Evolutionary conservation across 2,888 invertebrate genomes (phyloP).

Genomic region (Drosophila atripex): DNA sequence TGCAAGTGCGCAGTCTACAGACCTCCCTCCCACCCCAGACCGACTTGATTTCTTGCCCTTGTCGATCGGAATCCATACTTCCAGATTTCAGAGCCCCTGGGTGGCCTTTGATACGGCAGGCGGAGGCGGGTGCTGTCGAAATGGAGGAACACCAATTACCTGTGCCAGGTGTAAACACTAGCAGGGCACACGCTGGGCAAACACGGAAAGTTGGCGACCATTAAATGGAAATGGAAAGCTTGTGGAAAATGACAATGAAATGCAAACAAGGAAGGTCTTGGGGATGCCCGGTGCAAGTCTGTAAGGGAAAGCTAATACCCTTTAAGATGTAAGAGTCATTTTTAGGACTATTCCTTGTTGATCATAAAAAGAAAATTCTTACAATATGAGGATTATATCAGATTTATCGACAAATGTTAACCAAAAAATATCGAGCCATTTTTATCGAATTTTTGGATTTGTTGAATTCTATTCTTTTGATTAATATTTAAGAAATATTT

Average conservation of each 20-base stretch:
- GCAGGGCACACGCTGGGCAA: conserved; percentile 46
- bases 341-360: no score
- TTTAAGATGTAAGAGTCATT: neutral
- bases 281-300: neutral
- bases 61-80: neutral
- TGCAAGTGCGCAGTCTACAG: neutral
- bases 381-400: no score
- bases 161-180: conserved; percentile 41
- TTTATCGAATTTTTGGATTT: no score
- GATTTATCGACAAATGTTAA: no score
- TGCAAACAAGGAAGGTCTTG: neutral
- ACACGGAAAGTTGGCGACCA: conserved; percentile 65
- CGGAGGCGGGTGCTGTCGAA: conserved; percentile 12
- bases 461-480: no score
- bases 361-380: no score
- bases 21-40: neutral
- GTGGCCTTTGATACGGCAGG: conserved; percentile 19
- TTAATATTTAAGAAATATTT: no score
- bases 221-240: conserved; percentile 4
- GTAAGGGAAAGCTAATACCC: conserved; percentile 8
- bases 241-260: neutral
- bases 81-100: neutral
- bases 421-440: no score
- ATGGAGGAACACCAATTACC: conserved; percentile 54
- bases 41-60: conserved; percentile 2